Base-by-base conservation (phyloP, 1,140 invertebrate genomes). In the Phocides pigmalion region DNA sequence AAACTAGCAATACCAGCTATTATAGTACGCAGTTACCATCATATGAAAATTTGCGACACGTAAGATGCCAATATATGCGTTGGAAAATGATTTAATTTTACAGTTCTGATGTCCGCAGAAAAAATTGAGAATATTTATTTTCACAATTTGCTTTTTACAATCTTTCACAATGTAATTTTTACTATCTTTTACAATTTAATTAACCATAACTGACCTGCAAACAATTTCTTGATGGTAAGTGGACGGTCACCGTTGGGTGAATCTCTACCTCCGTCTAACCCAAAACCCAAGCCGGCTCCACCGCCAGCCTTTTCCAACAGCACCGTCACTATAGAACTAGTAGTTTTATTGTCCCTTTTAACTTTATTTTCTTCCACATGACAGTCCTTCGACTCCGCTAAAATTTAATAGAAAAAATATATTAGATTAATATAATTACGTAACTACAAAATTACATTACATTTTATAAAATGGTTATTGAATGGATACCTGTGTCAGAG, bases 231-330 rank as follows among this genome's bases (percentile, higher is more conserved):
- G 58, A 98, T 95, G 19, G 95, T 94, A 19, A 98, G 93, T 44
- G 98, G 97, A 77, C 94, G 93, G 86, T 98, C 97, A 9, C 98
- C 98, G 44, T 95, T 90, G 0, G 97, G 97, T 14, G 97, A 98
- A 76, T 97, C 97, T 74, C 96, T 95, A 15, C 98, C 98, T 58
- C 98, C 98, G 82, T 98, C 97, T 39, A 99, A 93, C 76, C 97
- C 97, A 84, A 99, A 98, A 41, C 98, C 98, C 37, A 98, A 93
- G 6, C 97, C 97, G 65, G 96, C 96, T 64, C 95, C 96, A 73
- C 98, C 97, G 82, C 98, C 98, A 12, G 94, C 92, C 68, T 98
- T 93, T 56, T 94, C 94, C 35, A 97, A 93, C 41, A 90, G 76
- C 44, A 93, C 89, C 47, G 89, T 87, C 28, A 91, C 86, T 54